phyloP scores from a whole-genome alignment of 2,888 invertebrate species.

The Chironomus riparius region DNA sequence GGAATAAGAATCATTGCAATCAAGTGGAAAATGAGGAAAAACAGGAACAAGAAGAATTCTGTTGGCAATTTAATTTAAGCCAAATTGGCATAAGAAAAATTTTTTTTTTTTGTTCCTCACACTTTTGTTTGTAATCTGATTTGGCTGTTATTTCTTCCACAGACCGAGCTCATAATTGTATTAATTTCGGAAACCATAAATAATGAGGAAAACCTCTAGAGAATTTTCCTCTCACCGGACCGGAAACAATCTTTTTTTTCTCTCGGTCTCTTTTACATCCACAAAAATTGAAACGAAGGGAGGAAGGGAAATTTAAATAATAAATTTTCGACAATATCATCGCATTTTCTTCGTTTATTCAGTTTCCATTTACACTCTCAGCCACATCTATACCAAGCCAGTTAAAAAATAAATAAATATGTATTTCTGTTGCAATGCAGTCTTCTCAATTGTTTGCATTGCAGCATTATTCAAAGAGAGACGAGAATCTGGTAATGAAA shows the following conservation, averaged over 20 bases:
- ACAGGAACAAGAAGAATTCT: too few species aligned
- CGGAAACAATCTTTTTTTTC: neutral
- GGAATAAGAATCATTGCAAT: too few species aligned
- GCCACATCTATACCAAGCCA: neutral
- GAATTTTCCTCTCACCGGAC: neutral
- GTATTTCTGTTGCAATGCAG: neutral
- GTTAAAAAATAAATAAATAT: too few species aligned
- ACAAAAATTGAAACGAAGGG: neutral
- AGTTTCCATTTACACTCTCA: neutral
- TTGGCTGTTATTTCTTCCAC: neutral
- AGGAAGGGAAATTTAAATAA: conserved; percentile 1
- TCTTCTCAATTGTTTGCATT: neutral
- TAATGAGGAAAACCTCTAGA: conserved; percentile 18
- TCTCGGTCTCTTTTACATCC: neutral
- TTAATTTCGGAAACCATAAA: conserved; percentile 24
- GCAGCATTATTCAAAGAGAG: neutral
- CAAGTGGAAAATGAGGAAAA: too few species aligned
- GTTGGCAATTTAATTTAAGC: too few species aligned
- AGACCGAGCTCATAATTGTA: conserved; percentile 11
- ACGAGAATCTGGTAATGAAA: too few species aligned
- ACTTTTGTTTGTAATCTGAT: neutral
- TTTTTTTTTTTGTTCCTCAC: neutral
- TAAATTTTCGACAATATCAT: conserved; percentile 1
- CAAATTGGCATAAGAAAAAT: too few species aligned
- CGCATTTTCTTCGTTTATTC: neutral